Evolutionary conservation across 2,888 invertebrate species (phyloP).

Genomic region (Choreutis nemorana): DNA sequence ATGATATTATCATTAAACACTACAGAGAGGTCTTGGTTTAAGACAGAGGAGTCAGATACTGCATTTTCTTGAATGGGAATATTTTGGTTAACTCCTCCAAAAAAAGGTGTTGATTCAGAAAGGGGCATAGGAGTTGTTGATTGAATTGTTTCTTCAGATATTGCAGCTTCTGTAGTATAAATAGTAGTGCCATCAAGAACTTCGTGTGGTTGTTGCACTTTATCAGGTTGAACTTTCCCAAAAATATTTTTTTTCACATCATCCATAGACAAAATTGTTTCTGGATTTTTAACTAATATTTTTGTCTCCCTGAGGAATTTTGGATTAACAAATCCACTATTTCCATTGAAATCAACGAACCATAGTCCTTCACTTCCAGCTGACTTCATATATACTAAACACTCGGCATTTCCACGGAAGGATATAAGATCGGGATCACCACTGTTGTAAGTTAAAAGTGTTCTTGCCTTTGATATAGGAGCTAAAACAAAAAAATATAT

Average conservation of each 20-base stretch:
- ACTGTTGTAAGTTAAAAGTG: conserved; percentile 64
- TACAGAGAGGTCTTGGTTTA: too few relatives aligned
- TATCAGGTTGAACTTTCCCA: conserved; percentile 41
- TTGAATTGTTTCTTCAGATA: too few relatives aligned
- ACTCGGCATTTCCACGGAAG: conserved; percentile 63
- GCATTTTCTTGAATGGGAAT: too few relatives aligned
- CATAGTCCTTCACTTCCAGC: conserved; percentile 70
- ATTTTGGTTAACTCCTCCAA: too few relatives aligned
- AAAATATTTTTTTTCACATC: conserved; percentile 12
- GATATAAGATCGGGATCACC: conserved; percentile 66
- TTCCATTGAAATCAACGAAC: conserved; percentile 74
- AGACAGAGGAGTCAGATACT: too few relatives aligned
- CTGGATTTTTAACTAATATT: conserved; percentile 43
- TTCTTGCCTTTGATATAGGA: conserved; percentile 70
- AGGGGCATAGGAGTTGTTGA: too few relatives aligned
- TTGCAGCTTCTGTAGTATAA: conserved; percentile 38
- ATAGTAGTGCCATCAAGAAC: conserved; percentile 76
- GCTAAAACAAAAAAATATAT: conserved; percentile 37
- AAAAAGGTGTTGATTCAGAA: too few relatives aligned
- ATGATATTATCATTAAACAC: too few relatives aligned
- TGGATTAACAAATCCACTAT: conserved; percentile 72
- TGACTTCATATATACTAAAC: conserved; percentile 74
- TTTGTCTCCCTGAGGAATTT: conserved; percentile 68
- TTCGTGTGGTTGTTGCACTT: conserved; percentile 47
- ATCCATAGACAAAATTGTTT: conserved; percentile 30